These are phyloP conservation scores for Oceanites oceanicus DNA, from an alignment of 2,113 vertebrate species.

Conservation along the genomic window DNA sequence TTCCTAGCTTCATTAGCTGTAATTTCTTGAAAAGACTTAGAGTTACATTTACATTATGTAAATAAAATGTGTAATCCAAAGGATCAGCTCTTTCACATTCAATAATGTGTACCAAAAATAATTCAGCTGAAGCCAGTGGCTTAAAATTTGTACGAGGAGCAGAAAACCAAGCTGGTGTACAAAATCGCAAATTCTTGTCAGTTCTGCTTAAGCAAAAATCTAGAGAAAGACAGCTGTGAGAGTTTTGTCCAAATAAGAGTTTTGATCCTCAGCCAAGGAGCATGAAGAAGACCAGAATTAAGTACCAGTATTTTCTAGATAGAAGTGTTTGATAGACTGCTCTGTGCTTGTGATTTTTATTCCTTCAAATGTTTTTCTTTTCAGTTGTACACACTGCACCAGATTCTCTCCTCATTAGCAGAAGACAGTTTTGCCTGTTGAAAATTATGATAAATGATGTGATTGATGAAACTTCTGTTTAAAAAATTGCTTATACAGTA, in stretches of 20 bases:
- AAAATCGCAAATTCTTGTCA: conserved; percentile 42
- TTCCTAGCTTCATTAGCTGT: conserved; percentile 50
- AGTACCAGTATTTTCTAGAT: conserved; percentile 47
- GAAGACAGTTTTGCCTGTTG: neutral
- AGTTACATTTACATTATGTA: conserved; percentile 41
- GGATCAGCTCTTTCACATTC: conserved; percentile 38
- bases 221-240: conserved; percentile 54
- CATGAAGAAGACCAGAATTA: conserved; percentile 60
- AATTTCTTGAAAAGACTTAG: conserved; percentile 51
- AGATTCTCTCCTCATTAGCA: neutral
- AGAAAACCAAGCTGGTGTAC: conserved; percentile 49
- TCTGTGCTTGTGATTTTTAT: neutral
- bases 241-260: conserved; percentile 59
- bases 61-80: conserved; percentile 48
- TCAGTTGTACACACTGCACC: neutral
- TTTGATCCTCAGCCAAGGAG: conserved; percentile 60
- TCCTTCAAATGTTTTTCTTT: neutral
- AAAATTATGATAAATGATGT: neutral
- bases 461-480: neutral
- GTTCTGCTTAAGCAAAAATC: conserved; percentile 51
- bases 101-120: conserved; percentile 42
- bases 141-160: conserved; percentile 35
- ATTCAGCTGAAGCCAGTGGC: conserved; percentile 55
- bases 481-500: neutral
- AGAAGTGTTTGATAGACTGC: conserved; percentile 16